Evolutionary conservation across 2,888 invertebrate genomes (phyloP).

Genomic region (Scaptodrosophila latifasciaeformis): DNA sequence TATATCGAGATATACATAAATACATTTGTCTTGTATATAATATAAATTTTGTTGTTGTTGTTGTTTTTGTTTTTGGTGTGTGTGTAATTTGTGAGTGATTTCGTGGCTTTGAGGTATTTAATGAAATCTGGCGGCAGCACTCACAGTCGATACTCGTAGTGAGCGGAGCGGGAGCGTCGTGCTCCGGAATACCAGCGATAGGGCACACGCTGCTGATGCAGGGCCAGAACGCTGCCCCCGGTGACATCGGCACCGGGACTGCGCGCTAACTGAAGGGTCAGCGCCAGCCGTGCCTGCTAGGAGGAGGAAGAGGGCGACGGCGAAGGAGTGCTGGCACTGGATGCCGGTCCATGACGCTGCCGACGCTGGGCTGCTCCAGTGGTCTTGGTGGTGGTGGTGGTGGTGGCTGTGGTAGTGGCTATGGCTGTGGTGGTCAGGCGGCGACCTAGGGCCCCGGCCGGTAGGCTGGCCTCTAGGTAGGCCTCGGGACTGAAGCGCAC

Average conservation of each 20-base stretch:
- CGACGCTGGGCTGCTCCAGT: constrained; percentile 33
- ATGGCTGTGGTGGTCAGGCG: constrained; percentile 44
- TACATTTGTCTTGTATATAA: no score
- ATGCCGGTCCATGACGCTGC: constrained; percentile 40
- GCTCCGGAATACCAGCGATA: constrained; percentile 74
- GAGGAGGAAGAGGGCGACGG: constrained; percentile 68
- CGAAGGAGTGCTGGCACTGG: constrained; percentile 54
- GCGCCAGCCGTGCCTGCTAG: constrained; percentile 72
- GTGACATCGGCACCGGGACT: constrained; percentile 68
- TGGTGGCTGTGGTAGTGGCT: constrained; percentile 21
- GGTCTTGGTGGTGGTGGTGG: constrained; percentile 8
- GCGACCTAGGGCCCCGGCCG: constrained; percentile 22
- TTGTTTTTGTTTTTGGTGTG: constrained; percentile 1
- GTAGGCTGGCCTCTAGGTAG: constrained; percentile 77
- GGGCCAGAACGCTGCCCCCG: constrained; percentile 31
- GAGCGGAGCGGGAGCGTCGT: constrained; percentile 73
- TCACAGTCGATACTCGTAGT: constrained; percentile 74
- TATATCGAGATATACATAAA: no score
- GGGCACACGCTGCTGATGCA: constrained; percentile 60
- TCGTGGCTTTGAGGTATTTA: constrained; percentile 1
- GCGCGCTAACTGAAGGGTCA: constrained; percentile 67
- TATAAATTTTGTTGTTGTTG: constrained; percentile 6
- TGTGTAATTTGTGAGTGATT: not conserved
- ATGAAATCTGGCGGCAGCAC: no score
- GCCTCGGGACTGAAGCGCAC: constrained; percentile 87